Base-by-base conservation (phyloP, 1,140 invertebrate genomes). In the Mamestra configurata region DNA sequence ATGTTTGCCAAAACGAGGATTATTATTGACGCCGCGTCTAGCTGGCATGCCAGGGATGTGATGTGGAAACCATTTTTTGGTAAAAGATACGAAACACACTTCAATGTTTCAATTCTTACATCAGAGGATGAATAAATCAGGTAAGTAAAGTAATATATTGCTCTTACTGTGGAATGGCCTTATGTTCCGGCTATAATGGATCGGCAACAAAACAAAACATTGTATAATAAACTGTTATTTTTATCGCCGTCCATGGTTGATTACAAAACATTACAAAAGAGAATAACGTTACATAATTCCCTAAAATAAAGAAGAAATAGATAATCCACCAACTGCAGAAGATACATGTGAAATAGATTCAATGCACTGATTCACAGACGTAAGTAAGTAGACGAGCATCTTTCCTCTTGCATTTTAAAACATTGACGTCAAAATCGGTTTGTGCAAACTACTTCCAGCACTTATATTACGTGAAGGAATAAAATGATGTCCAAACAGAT, bases 1-100 rank as follows among this genome's bases (percentile, higher is more conserved):
- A 57, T 49, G 73, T 84, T 87, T 84, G 86, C 87, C 87, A 90
- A 88, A 90, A 89, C 81, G 75, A 88, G 87, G 85, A 88, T 85
- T 88, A 86, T 82, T 84, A 85, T 59, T 81, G 80, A 84, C 71
- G 51, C 55, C 53, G 37, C 11, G 31, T 35, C 7, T 66, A 7
- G 40, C 73, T 66, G 31, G 40, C 43, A 77, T 46, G 59, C 27
- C 31, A 40, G 24, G 20, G 6, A 55, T 40, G 15, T 55, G 6
- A 55, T 40, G 15, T 55, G 64, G 57, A 24, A 57, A 57, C 59
- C 6, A 20, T 51, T 73, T 71, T 71, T 70, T 70, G 22, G 10
- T 71, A 31, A 53, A 35, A 31, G 15, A 11, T 20, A 20, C 10
- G 8, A 7, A 37, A 61, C 13, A 37, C 2, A 31, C 3, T 40